Conservation (phyloP, 2,797 vertebrate genomes). For the Austrolebias charrua region DNA sequence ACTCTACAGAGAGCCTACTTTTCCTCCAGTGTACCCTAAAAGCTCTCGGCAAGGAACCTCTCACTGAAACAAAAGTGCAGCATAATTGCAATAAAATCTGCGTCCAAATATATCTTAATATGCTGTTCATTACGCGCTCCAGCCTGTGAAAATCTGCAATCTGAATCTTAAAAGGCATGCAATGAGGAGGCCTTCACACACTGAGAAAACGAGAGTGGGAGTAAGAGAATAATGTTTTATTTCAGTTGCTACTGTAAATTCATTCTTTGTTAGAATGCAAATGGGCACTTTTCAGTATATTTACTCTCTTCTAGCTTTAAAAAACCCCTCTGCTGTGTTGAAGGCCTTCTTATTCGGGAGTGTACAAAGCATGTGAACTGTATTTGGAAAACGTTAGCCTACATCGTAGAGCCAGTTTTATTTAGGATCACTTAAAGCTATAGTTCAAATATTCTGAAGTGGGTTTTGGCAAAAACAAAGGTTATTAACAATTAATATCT, state of each 20-base stretch:
- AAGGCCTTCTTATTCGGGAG: constrained; percentile 16
- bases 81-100: constrained; percentile 47
- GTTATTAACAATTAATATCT: too few relatives aligned
- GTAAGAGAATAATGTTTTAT: constrained; percentile 53
- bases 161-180: constrained; percentile 41
- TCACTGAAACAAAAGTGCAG: constrained; percentile 26
- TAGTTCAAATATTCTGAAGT: too few relatives aligned
- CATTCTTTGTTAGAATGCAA: constrained; percentile 64
- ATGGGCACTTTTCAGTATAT: constrained; percentile 50
- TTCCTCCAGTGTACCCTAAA: constrained; percentile 23
- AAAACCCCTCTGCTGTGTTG: constrained; percentile 33
- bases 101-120: constrained; percentile 46
- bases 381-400: constrained; percentile 24
- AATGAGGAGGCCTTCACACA: constrained; percentile 30
- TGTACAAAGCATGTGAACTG: constrained; percentile 13
- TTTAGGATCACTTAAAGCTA: constrained; percentile 12
- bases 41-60: constrained; percentile 5
- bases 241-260: constrained; percentile 60
- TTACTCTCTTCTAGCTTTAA: constrained; percentile 29
- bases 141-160: constrained; percentile 44
- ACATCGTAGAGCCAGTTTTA: constrained; percentile 31
- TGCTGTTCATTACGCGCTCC: constrained; percentile 49
- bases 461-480: too few relatives aligned
- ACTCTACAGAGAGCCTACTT: constrained; percentile 21
- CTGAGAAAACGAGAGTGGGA: constrained; percentile 8